Conservation (phyloP, 2,113 vertebrate genomes). For the Mesembrinibis cayennensis region DNA sequence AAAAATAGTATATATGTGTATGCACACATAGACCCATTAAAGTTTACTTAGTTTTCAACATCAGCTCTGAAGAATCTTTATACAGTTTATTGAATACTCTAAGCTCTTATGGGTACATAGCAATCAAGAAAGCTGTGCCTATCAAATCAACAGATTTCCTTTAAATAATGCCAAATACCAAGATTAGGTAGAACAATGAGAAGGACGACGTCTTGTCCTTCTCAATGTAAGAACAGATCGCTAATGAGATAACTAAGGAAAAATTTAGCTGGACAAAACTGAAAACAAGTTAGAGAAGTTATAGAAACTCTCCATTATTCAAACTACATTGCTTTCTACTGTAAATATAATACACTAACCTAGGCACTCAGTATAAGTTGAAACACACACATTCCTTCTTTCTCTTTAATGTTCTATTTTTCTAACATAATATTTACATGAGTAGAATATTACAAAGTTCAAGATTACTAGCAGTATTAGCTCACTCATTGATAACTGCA, state of each 20-base stretch:
- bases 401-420: background rate
- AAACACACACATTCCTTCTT: background rate
- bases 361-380: rapidly evolving
- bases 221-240: background rate
- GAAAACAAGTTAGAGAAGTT: background rate
- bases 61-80: background rate
- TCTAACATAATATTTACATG: background rate
- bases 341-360: background rate
- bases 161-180: background rate
- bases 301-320: background rate
- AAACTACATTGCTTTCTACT: background rate
- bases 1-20: background rate
- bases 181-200: background rate
- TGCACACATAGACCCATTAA: background rate
- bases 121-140: background rate
- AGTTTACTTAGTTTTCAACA: background rate
- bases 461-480: background rate
- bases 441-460: background rate
- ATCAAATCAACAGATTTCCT: background rate
- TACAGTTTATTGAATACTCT: background rate
- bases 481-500: background rate
- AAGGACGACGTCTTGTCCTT: background rate
- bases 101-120: background rate
- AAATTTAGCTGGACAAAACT: background rate
- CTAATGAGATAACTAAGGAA: background rate